A percentile compares a stretch with the other conserved stretches of the same genome.
phyloP scores from a whole-genome alignment of 92 coral and sea anemone species.

The Epizoanthus ramosus region DNA sequence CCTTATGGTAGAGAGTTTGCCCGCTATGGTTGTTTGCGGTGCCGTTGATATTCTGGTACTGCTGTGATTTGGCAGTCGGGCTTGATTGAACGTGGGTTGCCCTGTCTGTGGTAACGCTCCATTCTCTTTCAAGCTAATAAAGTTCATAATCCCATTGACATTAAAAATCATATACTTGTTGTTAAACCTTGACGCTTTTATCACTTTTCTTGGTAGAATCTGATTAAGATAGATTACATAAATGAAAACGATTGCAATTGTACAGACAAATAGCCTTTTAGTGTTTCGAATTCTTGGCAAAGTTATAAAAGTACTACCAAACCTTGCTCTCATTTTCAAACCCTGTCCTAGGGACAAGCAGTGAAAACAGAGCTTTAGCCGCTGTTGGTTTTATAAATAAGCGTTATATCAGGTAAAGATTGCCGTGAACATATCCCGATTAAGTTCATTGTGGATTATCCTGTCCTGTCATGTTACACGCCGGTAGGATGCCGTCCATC shows the following conservation, averaged over 20 bases:
- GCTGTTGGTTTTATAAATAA: slow-evolving; percentile 14
- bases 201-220: not conserved
- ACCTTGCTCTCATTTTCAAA: slow-evolving; percentile 17
- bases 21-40: not conserved
- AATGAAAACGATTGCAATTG: not conserved
- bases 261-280: not conserved
- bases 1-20: not conserved
- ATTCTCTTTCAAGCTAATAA: not conserved
- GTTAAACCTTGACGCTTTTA: slow-evolving; percentile 8
- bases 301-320: not conserved
- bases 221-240: not conserved
- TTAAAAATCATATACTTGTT: not conserved
- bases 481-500: too few relatives aligned
- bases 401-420: not conserved
- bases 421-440: not conserved
- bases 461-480: not conserved
- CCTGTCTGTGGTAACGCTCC: not conserved
- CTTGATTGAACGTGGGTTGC: not conserved
- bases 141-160: not conserved
- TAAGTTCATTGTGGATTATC: not conserved
- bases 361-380: too few relatives aligned
- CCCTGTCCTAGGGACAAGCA: too few relatives aligned
- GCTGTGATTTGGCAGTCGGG: not conserved
- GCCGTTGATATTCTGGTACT: not conserved
- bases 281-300: slow-evolving; percentile 2